Conservation (phyloP, 2,797 vertebrate species). For the Acanthornis magna region DNA sequence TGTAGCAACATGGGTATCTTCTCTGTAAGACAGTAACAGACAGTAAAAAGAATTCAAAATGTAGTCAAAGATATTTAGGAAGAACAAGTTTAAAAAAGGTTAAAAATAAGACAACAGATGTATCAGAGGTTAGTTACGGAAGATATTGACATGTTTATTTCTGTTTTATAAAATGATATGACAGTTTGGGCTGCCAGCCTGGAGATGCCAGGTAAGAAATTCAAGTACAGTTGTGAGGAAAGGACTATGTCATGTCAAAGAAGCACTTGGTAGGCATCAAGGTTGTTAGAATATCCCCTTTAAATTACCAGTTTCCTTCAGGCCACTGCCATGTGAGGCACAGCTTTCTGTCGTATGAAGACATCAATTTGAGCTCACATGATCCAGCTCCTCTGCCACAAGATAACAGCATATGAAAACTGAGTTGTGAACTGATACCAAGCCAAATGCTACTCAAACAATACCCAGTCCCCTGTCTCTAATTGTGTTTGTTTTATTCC, state of each 20-base stretch:
- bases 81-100: neutral
- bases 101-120: neutral
- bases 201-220: neutral
- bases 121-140: neutral
- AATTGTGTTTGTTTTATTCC: constrained; percentile 5
- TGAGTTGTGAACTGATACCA: neutral
- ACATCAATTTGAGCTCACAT: neutral
- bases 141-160: neutral
- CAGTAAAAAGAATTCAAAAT: neutral
- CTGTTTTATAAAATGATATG: neutral
- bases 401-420: neutral
- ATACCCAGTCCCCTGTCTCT: neutral
- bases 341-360: neutral
- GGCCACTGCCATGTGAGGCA: accelerated
- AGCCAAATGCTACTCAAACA: neutral
- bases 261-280: neutral
- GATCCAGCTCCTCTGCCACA: neutral
- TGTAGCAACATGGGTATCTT: neutral
- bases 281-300: neutral
- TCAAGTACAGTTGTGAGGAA: neutral
- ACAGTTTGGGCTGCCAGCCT: neutral
- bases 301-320: neutral
- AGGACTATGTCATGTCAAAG: neutral
- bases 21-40: neutral
- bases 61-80: neutral